A percentile compares a stretch with the other conserved stretches of the same genome.
phyloP scores from a whole-genome alignment of 2,888 invertebrate genomes.

The Cosmia pyralina region DNA sequence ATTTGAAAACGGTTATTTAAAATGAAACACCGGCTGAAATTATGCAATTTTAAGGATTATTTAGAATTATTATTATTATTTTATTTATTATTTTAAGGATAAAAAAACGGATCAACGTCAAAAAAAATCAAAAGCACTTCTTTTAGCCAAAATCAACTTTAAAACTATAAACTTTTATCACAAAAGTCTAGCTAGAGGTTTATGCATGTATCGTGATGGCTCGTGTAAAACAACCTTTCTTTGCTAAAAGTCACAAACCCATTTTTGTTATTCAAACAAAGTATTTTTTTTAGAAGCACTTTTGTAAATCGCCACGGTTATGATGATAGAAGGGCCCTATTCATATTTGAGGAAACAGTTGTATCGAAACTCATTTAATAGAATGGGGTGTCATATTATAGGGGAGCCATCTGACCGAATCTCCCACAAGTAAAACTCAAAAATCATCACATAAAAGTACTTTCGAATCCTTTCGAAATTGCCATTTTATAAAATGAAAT shows the following conservation, averaged over 20 bases:
- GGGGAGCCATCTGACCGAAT: slow-evolving; percentile 30
- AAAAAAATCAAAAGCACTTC: not conserved
- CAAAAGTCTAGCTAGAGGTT: slow-evolving; percentile 1
- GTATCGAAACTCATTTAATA: slow-evolving; percentile 51
- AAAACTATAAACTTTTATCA: not conserved
- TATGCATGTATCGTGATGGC: not conserved
- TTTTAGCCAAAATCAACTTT: not conserved
- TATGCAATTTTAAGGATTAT: not conserved
- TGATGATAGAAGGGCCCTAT: slow-evolving; percentile 31
- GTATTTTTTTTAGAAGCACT: slow-evolving; percentile 4
- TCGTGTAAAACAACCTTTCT: slow-evolving; percentile 1
- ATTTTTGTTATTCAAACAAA: slow-evolving; percentile 14
- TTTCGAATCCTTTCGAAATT: slow-evolving; percentile 35
- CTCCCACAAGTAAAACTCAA: slow-evolving; percentile 31
- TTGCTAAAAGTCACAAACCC: not conserved
- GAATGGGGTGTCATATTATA: slow-evolving; percentile 30
- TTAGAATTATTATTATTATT: too few species aligned
- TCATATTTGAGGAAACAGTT: slow-evolving; percentile 32
- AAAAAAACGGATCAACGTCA: not conserved
- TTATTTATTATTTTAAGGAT: too few species aligned
- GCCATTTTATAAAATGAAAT: slow-evolving; percentile 35
- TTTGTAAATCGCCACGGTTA: slow-evolving; percentile 9
- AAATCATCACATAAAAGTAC: slow-evolving; percentile 29
- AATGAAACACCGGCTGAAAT: not conserved
- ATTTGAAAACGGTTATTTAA: not conserved